These are phyloP conservation scores for Leucosticte australis DNA, from an alignment of 2,113 vertebrate genomes.

Conservation along the genomic window DNA sequence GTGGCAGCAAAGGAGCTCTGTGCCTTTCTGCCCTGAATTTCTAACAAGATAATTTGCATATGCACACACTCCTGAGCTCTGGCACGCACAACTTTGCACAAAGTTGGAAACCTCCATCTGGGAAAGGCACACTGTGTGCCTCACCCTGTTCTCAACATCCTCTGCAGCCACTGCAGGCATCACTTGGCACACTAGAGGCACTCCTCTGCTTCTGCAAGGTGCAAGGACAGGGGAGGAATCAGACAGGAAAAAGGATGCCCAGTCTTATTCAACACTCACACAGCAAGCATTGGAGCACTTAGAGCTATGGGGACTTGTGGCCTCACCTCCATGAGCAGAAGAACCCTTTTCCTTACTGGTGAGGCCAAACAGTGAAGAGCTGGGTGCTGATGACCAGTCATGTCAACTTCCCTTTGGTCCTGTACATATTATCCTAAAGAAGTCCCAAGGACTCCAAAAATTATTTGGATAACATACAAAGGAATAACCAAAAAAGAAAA, in stretches of 20 bases:
- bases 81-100: not conserved
- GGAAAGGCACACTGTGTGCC: not conserved
- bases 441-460: not conserved
- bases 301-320: not conserved
- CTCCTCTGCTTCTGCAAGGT: not conserved
- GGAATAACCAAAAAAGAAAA: not conserved
- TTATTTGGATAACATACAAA: not conserved
- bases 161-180: not conserved
- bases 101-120: not conserved
- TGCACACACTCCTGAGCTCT: not conserved
- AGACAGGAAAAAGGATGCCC: not conserved
- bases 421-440: not conserved
- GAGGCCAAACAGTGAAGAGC: not conserved
- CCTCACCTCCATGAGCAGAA: not conserved
- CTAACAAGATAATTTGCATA: not conserved
- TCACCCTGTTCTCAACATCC: not conserved
- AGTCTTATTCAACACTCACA: not conserved
- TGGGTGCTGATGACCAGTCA: not conserved
- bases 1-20: not conserved
- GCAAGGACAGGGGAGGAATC: not conserved
- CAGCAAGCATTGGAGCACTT: rapidly evolving
- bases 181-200: not conserved
- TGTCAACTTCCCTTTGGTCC: not conserved
- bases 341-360: not conserved
- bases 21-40: conserved; percentile 17